Evolutionary conservation across 2,113 vertebrate species (phyloP).

Genomic region (Pica pica): DNA sequence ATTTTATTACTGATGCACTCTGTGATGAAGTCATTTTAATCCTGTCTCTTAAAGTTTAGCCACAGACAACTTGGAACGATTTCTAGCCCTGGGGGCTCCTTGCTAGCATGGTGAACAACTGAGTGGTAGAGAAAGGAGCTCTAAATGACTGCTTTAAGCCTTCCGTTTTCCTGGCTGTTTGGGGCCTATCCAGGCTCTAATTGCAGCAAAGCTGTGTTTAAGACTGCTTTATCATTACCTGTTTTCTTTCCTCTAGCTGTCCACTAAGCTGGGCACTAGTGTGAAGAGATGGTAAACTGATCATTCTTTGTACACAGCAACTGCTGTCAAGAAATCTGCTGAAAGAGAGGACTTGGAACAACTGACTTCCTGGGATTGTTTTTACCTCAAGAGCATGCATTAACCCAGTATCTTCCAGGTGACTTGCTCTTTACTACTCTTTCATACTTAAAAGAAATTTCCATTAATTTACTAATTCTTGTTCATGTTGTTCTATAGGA

Average conservation of each 20-base stretch:
- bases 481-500: fast-evolving
- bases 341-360: not conserved
- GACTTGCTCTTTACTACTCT: not conserved
- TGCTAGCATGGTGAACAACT: not conserved
- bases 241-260: not conserved
- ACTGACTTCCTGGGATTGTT: not conserved
- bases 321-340: not conserved
- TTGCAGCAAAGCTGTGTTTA: not conserved
- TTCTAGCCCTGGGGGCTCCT: fast-evolving
- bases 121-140: not conserved
- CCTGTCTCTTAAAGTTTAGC: not conserved
- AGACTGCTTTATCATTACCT: not conserved
- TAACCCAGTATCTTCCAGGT: not conserved
- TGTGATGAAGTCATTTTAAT: not conserved
- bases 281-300: not conserved
- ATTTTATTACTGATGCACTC: not conserved
- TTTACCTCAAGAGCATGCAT: not conserved
- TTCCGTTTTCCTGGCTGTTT: not conserved
- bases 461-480: not conserved
- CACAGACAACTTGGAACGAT: not conserved
- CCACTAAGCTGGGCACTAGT: not conserved
- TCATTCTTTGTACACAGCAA: not conserved
- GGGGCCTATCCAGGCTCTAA: not conserved
- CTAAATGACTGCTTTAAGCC: not conserved
- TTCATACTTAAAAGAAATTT: not conserved